These are phyloP conservation scores for Sinocyclocheilus grahami DNA, from an alignment of 2,113 vertebrate genomes.

Conservation along the genomic window DNA sequence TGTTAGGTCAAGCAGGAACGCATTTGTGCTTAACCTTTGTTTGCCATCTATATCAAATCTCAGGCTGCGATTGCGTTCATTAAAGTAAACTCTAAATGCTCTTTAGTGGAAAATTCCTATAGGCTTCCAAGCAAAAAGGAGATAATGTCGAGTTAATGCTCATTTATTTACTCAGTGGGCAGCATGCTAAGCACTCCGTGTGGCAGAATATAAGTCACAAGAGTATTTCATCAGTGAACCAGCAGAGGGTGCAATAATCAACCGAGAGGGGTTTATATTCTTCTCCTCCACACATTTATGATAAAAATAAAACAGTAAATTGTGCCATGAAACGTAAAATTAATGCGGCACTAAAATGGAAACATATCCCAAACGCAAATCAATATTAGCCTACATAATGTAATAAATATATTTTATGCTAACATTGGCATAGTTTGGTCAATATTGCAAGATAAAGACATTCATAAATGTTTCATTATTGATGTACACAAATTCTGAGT, in stretches of 20 bases:
- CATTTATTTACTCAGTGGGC: not conserved
- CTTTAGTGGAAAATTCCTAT: constrained; percentile 15
- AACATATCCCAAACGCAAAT: not conserved
- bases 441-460: not conserved
- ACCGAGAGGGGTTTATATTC: not conserved
- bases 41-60: constrained; percentile 2
- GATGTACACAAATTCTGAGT: not conserved
- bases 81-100: not conserved
- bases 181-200: not conserved
- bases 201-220: not conserved
- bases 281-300: not conserved
- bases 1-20: not conserved
- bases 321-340: not conserved
- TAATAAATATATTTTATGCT: not conserved
- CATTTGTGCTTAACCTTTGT: not conserved
- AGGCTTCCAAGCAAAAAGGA: not conserved
- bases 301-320: not conserved
- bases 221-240: constrained; percentile 33
- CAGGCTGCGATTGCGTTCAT: not conserved
- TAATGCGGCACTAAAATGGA: not conserved
- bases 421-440: not conserved
- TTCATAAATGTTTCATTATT: not conserved
- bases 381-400: too few relatives aligned
- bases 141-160: constrained; percentile 16
- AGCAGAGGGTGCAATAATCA: constrained; percentile 66